Percentiles rank a stretch among this genome's conserved stretches.
These are phyloP conservation scores for Spisula subtruncata DNA, from an alignment of 2,888 invertebrate genomes.

Conservation along the genomic window DNA sequence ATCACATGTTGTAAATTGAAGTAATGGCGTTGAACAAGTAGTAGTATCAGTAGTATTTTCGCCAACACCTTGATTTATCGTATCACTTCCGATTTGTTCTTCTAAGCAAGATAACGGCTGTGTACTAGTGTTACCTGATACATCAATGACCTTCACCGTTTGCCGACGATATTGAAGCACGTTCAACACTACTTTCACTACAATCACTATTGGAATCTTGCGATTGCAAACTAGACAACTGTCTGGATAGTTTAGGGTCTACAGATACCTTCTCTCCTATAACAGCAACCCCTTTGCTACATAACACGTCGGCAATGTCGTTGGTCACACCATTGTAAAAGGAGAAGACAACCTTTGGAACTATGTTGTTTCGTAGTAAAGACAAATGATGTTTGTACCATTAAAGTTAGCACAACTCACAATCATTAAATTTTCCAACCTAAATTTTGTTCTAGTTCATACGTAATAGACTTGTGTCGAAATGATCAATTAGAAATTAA, in stretches of 20 bases:
- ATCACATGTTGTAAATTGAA: neutral
- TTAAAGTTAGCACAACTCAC: constrained; percentile 94
- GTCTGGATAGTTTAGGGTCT: constrained; percentile 86
- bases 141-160: neutral
- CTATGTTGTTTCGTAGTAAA: constrained; percentile 93
- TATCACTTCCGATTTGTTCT: neutral
- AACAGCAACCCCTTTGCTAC: constrained; percentile 91
- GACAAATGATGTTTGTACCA: constrained; percentile 93
- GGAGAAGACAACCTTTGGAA: constrained; percentile 93
- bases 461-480: neutral
- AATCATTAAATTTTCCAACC: constrained; percentile 96
- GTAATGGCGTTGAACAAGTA: neutral
- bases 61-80: no score
- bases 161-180: neutral
- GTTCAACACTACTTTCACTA: neutral
- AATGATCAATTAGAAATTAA: neutral
- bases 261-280: constrained; percentile 90
- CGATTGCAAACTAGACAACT: constrained; percentile 18
- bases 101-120: neutral
- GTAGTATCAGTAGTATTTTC: neutral
- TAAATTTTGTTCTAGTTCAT: constrained; percentile 65
- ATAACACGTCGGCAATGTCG: constrained; percentile 91
- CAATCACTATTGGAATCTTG: constrained; percentile 32
- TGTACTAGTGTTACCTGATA: neutral
- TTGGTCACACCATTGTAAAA: constrained; percentile 94